Evolutionary conservation across 1,140 invertebrate species (phyloP), one percentile per base, ranked within the genome.

Genomic region (Lepidurus packardi): DNA sequence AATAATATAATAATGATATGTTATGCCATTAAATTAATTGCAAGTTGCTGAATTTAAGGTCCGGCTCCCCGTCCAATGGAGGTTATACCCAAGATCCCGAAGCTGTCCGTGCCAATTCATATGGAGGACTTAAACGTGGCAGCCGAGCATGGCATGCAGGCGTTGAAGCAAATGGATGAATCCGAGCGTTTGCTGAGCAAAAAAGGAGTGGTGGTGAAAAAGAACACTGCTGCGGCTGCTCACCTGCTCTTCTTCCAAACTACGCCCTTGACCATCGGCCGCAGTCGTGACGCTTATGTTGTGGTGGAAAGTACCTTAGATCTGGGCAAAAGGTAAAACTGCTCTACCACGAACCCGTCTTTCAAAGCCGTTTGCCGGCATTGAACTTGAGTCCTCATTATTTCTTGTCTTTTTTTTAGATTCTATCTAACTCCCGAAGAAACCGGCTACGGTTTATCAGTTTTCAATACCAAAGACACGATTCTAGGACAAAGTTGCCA

Each of bases 391-490:
- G 42, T 43, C 25, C 74, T 8, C 25, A 74, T 74, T 42, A 41
- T 34, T 75, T 75, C 16, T 75, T 75, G 0, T 75, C 7, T 41
- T 10, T 75, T 75, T 41, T 13, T 43, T 21, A 75, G 80, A 73
- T 81, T 81, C 44, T 76, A 79, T 34, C 45, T 82, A 13, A 77
- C 79, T 7, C 43, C 75, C 7, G 75, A 78, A n/a, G 80, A 82
- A 76, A 80, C 80, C 44, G 81, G 82, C 16, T 78, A 80, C 75
- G 81, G 81, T 42, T 78, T 82, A 9, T 79, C 81, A 42, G 80
- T 77, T 13, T 81, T 81, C 76, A 79, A 78, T 45, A 80, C 82
- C 53, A 25, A 75, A 10, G 78, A 79, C n/a, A 83, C 82, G 11
- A 78, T 80, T 21, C 77, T 83, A 7, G 78, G 75, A 11, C 75